Percentiles rank a stretch among this genome's conserved stretches.
Conservation (phyloP, 2,888 invertebrate species). For the Julus scanicus region DNA sequence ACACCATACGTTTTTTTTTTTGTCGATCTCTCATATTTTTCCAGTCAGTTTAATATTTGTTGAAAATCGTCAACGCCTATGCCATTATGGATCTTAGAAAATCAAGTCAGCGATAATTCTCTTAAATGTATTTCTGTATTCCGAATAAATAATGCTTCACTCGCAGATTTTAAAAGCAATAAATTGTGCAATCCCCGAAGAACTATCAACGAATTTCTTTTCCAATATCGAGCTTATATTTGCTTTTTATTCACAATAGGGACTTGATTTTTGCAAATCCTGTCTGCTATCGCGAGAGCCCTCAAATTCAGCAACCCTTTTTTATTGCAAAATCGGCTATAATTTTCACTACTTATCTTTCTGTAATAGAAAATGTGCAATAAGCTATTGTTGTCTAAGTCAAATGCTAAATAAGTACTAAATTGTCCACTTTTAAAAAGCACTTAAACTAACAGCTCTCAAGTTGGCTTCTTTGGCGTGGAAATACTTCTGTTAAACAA, state of each 20-base stretch:
- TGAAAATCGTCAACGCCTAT: background rate
- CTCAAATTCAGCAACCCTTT: background rate
- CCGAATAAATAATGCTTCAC: background rate
- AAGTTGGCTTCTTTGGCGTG: background rate
- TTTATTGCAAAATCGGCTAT: background rate
- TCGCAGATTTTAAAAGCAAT: conserved; percentile 2
- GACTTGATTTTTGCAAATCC: background rate
- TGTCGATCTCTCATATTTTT: background rate
- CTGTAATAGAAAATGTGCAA: background rate
- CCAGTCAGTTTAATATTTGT: background rate
- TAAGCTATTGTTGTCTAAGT: background rate
- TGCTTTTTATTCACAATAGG: background rate
- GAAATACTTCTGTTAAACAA: background rate
- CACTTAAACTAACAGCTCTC: background rate
- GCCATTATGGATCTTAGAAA: background rate
- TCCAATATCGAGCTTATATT: background rate
- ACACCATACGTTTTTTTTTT: background rate
- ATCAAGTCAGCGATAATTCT: background rate
- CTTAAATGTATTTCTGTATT: background rate
- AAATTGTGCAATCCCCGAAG: background rate
- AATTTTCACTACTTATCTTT: background rate
- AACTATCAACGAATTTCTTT: background rate
- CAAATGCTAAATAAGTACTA: background rate
- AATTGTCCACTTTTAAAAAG: background rate
- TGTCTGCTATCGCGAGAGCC: background rate